Base-by-base conservation (phyloP, 2,888 invertebrate genomes). In the Sesamia inferens region DNA sequence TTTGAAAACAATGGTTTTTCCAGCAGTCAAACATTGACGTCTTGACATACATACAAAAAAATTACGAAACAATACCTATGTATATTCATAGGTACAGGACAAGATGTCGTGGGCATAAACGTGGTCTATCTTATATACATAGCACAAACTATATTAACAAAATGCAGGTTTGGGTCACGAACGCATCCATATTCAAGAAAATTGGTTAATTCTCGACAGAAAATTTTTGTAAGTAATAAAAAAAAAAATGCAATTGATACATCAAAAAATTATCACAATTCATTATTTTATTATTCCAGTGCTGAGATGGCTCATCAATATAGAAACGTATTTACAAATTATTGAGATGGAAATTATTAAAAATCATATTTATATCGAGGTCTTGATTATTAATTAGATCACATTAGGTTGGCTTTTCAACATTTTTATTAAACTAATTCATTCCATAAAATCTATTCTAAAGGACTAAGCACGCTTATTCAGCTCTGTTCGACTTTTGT, bases 1-100 rank as follows among this genome's bases (percentile, higher is more conserved):
- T 84, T 90, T 90, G 88, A 91, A 92, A 94, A 92, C 90, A 90
- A 90, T 88, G 88, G 90, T 90, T 88, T 90, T 89, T 84, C 85
- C 86, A 87, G 84, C 87, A 91, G 90, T 89, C 86, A 74, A 78
- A 72, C 74, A 72, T 31, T 71, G 71, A 81, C 76, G 71, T 79
- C 57, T 73, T 71, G 82, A 81, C 78, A 85, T 77, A 78, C 86
- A 89, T 87, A 91, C 91, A 81, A 88, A 92, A 92, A 92, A 88
- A 74, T 88, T 92, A 91, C 87, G 91, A 92, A 90, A 89, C 82
- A 82, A 82, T 88, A 88, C 86, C 87, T 87, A 86, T 76, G 76
- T 78, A 81, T 76, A 74, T 75, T 75, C 61, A 76, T 85, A 88
- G 85, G 85, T 88, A 84, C 71, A 79, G 82, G 83, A 84, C 80